Percentiles rank a stretch among this genome's conserved stretches.
Evolutionary conservation across 1,140 invertebrate genomes (phyloP).

Genomic region (Amphibalanus amphitrite): DNA sequence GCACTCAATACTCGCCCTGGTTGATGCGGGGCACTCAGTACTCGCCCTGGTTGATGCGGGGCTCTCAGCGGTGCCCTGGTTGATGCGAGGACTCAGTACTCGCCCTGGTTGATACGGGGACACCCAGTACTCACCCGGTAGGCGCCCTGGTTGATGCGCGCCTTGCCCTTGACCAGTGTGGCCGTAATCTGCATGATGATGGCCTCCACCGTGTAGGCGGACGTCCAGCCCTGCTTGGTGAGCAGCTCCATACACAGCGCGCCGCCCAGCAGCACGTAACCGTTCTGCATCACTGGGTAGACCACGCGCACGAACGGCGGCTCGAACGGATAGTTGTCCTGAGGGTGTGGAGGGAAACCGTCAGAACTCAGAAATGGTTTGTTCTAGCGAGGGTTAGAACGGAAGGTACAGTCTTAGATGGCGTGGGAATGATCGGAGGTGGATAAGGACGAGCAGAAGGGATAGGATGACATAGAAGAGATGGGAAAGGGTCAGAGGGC

Average conservation of each 20-base stretch:
- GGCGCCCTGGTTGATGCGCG: slow-evolving; percentile 87
- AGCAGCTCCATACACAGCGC: slow-evolving; percentile 99
- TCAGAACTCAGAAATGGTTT: neutral
- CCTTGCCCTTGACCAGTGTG: slow-evolving; percentile 96
- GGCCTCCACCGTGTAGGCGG: slow-evolving; percentile 95
- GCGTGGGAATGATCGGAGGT: too few species aligned
- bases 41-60: too few species aligned
- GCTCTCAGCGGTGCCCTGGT: too few species aligned
- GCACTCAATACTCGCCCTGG: too few species aligned
- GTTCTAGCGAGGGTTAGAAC: neutral
- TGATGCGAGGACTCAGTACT: too few species aligned
- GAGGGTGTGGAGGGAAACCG: slow-evolving; percentile 10
- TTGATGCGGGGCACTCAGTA: too few species aligned
- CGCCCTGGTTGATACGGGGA: too few species aligned
- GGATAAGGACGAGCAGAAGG: too few species aligned
- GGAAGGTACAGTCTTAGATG: too few species aligned
- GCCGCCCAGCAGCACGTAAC: slow-evolving; percentile 51
- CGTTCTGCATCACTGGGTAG: slow-evolving; percentile 87
- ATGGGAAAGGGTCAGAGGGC: too few species aligned
- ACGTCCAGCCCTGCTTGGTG: slow-evolving; percentile 98
- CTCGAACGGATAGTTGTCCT: slow-evolving; percentile 94
- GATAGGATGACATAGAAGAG: too few species aligned
- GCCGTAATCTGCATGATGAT: slow-evolving; percentile 95
- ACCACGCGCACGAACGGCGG: slow-evolving; percentile 95
- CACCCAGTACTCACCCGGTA: slow-evolving; percentile 41